Evolutionary conservation across 1,140 invertebrate genomes (phyloP), one percentile per base, ranked within the genome.

Genomic region (Ylistrum balloti): DNA sequence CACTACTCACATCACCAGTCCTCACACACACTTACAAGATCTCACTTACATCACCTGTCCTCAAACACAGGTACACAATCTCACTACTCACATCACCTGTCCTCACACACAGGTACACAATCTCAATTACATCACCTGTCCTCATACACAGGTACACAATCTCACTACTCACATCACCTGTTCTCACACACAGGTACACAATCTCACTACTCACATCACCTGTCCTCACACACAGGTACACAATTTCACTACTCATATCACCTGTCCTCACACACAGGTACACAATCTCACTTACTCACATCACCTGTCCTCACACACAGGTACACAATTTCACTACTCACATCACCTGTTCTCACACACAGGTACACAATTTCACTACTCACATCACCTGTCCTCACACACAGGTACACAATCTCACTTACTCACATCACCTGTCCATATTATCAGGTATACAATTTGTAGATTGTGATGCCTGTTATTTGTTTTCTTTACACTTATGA

Each of bases 251-350:
- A 28, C 3, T 28, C n/a, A 7, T 1, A 74, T 17, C 17, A 74
- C 56, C 5, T 17, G 56, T 28, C 56, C 56, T 28, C 56, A 74
- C 56, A 74, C 15, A 74, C 56, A 74, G 56, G 56, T 90, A 86
- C 33, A 90, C n/a, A 89, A n/a, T n/a, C n/a, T n/a, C n/a, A n/a
- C n/a, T n/a, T 32, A 89, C 86, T 34, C 89, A 93, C 94, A 91
- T 28, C 56, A 74, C 56, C 35, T 38, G 56, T 74, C n/a, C 56
- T 74, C 56, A 74, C n/a, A 74, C 56, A 74, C 56, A 28, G 20
- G 56, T 74, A 74, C 56, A 74, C 9, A 28, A 20, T 20, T 17
- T 48, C 45, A 48, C 45, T 74, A 74, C 56, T 28, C 1, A 74
- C 35, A 38, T 38, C 35, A 13, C 56, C 56, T 74, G 56, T 28